Evolutionary conservation across 2,113 vertebrate genomes (phyloP).

Genomic region (Antigone vipio): DNA sequence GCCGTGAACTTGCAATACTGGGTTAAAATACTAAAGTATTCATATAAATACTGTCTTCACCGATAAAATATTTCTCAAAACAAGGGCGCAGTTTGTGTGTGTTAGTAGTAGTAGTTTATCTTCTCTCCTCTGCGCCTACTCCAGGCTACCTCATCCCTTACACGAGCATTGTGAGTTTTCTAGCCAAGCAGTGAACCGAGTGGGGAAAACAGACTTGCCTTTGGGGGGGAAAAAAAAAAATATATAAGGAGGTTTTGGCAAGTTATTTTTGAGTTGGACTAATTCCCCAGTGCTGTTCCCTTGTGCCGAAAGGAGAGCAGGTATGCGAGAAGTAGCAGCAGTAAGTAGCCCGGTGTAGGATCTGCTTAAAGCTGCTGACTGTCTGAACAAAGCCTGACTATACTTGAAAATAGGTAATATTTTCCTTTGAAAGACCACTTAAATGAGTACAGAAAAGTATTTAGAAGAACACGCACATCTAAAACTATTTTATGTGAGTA

Average conservation of each 20-base stretch:
- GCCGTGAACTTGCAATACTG: not conserved
- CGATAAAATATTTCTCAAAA: not conserved
- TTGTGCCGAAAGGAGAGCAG: not conserved
- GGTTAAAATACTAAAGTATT: not conserved
- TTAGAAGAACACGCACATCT: not conserved
- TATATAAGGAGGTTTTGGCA: not conserved
- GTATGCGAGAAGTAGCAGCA: rapidly evolving
- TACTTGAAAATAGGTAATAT: not conserved
- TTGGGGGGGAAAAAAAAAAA: not conserved
- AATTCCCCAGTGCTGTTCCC: not conserved
- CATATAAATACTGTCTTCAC: not conserved
- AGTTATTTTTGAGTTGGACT: not conserved
- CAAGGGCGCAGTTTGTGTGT: rapidly evolving
- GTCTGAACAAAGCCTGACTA: not conserved
- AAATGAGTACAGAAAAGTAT: not conserved
- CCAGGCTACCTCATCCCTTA: rapidly evolving
- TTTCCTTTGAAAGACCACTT: not conserved
- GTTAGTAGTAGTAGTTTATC: not conserved
- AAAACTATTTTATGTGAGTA: not conserved
- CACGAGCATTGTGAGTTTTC: not conserved
- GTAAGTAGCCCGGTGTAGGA: not conserved
- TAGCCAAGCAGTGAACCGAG: not conserved
- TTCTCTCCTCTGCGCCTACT: not conserved
- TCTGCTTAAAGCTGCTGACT: not conserved
- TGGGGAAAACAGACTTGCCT: not conserved